These are phyloP conservation scores for Chaetophractus vellerosus DNA, from an alignment of 2,797 vertebrate genomes.

Conservation along the genomic window DNA sequence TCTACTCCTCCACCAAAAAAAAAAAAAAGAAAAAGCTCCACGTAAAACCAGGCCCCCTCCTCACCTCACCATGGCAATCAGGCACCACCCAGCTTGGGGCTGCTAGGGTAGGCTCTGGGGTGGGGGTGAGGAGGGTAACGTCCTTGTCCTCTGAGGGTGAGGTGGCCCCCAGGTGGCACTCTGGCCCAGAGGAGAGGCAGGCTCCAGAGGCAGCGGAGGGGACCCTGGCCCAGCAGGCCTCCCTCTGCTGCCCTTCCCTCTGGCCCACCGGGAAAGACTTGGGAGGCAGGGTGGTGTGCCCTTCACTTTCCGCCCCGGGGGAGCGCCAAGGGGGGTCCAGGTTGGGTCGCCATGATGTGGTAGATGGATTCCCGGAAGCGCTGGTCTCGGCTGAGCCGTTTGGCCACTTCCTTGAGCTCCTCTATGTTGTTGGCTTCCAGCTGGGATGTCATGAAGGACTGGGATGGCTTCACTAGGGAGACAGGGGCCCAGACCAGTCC, in stretches of 20 bases:
- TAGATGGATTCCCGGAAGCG: slow-evolving; percentile 94
- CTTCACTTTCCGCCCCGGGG: slow-evolving; percentile 75
- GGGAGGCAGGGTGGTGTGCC: not conserved
- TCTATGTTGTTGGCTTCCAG: slow-evolving; percentile 92
- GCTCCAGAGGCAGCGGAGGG: not conserved
- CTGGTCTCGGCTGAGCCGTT: slow-evolving; percentile 93
- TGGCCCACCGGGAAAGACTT: not conserved
- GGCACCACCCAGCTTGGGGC: not conserved
- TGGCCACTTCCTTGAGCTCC: slow-evolving; percentile 94
- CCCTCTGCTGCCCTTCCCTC: not conserved
- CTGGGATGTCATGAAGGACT: slow-evolving; percentile 93
- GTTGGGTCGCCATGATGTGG: slow-evolving; percentile 92
- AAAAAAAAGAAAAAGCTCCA: not conserved
- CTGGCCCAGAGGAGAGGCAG: not conserved
- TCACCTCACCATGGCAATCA: not conserved
- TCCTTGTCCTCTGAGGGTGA: not conserved
- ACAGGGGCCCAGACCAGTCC: not conserved
- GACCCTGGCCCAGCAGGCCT: not conserved
- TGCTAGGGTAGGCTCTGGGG: not conserved
- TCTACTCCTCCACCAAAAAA: not conserved
- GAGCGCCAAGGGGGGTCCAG: slow-evolving; percentile 77
- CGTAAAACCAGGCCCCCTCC: not conserved
- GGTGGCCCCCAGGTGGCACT: not conserved
- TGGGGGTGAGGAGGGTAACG: not conserved
- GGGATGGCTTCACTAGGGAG: slow-evolving; percentile 95